A percentile compares a stretch with the other conserved stretches of the same genome.
Evolutionary conservation across 2,113 vertebrate species (phyloP).

Genomic region (Tretioscincus oriximinensis): DNA sequence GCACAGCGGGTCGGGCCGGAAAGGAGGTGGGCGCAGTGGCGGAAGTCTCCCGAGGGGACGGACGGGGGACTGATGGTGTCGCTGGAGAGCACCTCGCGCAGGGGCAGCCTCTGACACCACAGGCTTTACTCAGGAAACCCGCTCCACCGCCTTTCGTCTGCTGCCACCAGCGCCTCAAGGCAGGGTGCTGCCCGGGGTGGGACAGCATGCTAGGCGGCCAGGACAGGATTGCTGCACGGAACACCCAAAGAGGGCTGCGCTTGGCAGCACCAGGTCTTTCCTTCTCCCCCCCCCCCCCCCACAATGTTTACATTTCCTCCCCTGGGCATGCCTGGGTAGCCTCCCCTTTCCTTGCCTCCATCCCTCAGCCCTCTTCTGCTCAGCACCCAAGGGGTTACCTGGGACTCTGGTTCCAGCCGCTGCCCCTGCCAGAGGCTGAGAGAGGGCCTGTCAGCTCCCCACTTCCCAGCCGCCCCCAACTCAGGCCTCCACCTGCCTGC

Average conservation of each 20-base stretch:
- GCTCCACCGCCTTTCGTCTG: neutral
- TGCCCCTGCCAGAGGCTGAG: neutral
- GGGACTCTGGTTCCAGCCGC: neutral
- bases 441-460: too few relatives aligned
- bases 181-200: neutral
- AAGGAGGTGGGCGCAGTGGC: conserved; percentile 81
- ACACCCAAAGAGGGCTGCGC: too few relatives aligned
- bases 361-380: too few relatives aligned
- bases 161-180: neutral
- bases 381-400: too few relatives aligned
- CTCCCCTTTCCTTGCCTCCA: too few relatives aligned
- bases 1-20: conserved; percentile 51
- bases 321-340: too few relatives aligned
- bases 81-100: conserved; percentile 78
- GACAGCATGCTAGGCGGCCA: too few relatives aligned
- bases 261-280: too few relatives aligned
- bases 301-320: too few relatives aligned
- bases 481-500: neutral
- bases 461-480: neutral
- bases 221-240: too few relatives aligned
- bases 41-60: conserved; percentile 81
- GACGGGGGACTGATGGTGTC: conserved; percentile 84
- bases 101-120: conserved; percentile 42
- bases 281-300: too few relatives aligned
- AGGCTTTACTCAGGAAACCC: neutral